Evolutionary conservation across 2,113 vertebrate genomes (phyloP), one percentile per base, ranked within the genome.

Genomic region (Hylia prasina): DNA sequence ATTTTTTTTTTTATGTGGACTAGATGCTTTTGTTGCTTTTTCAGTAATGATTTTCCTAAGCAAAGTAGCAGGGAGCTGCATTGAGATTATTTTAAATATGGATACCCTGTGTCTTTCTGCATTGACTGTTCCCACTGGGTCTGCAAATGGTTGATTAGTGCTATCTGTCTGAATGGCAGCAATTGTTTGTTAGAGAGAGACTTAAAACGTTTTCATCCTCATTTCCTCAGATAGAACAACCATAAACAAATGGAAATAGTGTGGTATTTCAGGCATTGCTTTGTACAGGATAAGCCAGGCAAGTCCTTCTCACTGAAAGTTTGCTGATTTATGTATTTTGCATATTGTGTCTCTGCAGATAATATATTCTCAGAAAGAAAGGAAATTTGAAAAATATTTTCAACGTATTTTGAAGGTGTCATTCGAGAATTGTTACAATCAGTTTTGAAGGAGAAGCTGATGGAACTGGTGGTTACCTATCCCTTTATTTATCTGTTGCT

Each of bases 91-190:
- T 96, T 94, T 89, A 90, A 69, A 76, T 78, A 82, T 0, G 2
- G 65, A 80, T 92, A 47, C 9, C 20, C 33, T 64, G 24, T 58
- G 25, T 87, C n/a, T 90, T 84, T 89, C 37, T 90, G 57, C 85
- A 89, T 37, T 90, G 85, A 73, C 56, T 89, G 44, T 82, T 94
- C 61, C 65, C 35, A 76, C 40, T 30, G 4, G 57, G 28, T 90
- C 86, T 93, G 88, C 80, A 90, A 63, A 44, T 31, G 90, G 31
- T 53, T 89, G 76, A 72, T 96, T 71, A 94, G 85, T 68, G 35
- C 48, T 90, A 22, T 82, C 71, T 72, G 10, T 90, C 79, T 75
- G 56, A 95, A 81, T 84, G 69, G 44, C 56, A 87, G 69, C 4
- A 2, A 53, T 48, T 81, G 47, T 86, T 90, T 72, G 35, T 71